Evolutionary conservation across 2,113 vertebrate species (phyloP), one percentile per base, ranked within the genome.

Genomic region (Alligator sinensis): DNA sequence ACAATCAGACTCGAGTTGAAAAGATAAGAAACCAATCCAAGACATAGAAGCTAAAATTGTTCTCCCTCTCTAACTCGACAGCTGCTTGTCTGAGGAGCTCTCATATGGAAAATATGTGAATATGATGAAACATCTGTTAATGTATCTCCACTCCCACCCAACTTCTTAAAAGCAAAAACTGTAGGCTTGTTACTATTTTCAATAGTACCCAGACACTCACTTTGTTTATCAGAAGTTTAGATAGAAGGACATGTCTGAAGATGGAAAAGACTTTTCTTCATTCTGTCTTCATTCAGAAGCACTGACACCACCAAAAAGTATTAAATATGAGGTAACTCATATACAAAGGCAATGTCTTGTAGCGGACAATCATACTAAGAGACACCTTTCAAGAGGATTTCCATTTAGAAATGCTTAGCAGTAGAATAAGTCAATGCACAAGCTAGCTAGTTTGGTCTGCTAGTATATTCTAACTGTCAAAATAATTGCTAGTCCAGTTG

Each of bases 31-130:
- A 81, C 15, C 59, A 89, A 84, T 80, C 16, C 68, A 84, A 55
- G 24, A 58, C 55, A 75, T 80, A 78, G 81, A 90, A 59, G 17
- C 27, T 88, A 86, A 84, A 79, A 70, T 60, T 86, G 91, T 93
- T 94, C 24, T 3, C 76, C 77, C 25, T 93, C 76, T 91, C 72
- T 94, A 93, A 92, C 84, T 97, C 78, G 61, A 88, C 97, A 98
- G 96, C 97, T 98, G 95, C 90, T 92, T 83, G 34, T 92, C 57
- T 18, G 64, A 82, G 82, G 89, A 87, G 85, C 90, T 96, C 89
- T 95, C 90, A 91, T 92, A 96, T 0, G 92, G 96, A 95, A 96
- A 97, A 95, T 92, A 84, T 94, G 90, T 86, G 93, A 95, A 94
- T 70, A 57, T 1, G 1, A 93, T 63, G 87, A 97, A 96, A 92